A percentile compares a stretch with the other conserved stretches of the same genome.
phyloP scores from a whole-genome alignment of 2,113 vertebrate genomes.

The Diphyllodes magnificus region DNA sequence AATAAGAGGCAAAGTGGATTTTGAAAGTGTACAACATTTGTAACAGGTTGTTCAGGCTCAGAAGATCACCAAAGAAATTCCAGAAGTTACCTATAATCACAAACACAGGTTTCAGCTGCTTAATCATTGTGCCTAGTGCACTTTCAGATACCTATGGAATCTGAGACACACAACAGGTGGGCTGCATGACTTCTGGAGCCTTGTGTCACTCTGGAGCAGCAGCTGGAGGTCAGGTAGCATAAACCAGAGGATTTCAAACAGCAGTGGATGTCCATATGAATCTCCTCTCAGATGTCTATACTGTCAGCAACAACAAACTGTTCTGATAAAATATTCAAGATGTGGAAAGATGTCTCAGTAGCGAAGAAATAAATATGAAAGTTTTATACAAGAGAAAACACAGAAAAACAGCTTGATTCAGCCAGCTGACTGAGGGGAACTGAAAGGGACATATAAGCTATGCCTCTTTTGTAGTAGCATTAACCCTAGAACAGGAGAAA shows the following conservation, averaged over 20 bases:
- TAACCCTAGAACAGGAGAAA: neutral
- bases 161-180: neutral
- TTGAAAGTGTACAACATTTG: neutral
- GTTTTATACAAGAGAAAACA: neutral
- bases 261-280: neutral
- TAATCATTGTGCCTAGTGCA: neutral
- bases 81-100: neutral
- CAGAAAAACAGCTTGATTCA: neutral
- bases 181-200: neutral
- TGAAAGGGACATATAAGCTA: neutral
- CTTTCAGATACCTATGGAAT: neutral
- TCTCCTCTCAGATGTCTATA: neutral
- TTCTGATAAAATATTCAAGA: neutral
- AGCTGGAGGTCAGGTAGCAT: neutral
- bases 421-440: neutral
- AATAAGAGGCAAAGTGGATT: neutral
- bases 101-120: neutral
- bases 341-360: neutral
- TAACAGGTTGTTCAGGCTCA: neutral
- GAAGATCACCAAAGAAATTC: neutral
- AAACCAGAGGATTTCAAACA: neutral
- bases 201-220: neutral
- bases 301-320: neutral
- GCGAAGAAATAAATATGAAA: neutral
- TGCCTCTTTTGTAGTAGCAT: neutral